Conservation (phyloP, 2,888 invertebrate species). For the Zygaena filipendulae region DNA sequence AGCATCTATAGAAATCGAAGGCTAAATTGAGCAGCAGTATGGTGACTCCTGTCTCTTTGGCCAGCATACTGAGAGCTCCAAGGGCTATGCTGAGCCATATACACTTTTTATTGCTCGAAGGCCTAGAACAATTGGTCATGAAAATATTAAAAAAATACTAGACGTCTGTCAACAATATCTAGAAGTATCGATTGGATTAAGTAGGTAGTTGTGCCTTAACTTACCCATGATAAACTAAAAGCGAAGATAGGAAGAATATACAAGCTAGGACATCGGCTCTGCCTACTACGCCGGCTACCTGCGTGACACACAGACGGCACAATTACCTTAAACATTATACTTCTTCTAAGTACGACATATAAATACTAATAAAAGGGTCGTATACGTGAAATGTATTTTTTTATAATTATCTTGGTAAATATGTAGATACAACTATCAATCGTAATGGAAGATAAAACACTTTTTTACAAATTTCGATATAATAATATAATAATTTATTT, state of each 20-base stretch:
- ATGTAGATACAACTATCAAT: too few relatives aligned
- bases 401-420: too few relatives aligned
- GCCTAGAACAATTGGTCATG: conserved; percentile 37
- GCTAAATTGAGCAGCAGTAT: conserved; percentile 79
- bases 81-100: conserved; percentile 76
- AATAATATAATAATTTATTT: too few relatives aligned
- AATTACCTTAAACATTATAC: conserved; percentile 8
- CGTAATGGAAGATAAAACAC: too few relatives aligned
- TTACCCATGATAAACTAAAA: conserved; percentile 85
- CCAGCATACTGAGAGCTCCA: conserved; percentile 84
- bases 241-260: conserved; percentile 83
- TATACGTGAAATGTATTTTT: too few relatives aligned
- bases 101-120: conserved; percentile 51
- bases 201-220: too few relatives aligned
- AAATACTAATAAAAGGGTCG: too few relatives aligned
- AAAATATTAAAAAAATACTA: conserved; percentile 16
- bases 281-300: conserved; percentile 91
- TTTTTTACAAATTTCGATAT: too few relatives aligned
- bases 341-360: too few relatives aligned
- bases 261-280: conserved; percentile 88
- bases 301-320: conserved; percentile 28
- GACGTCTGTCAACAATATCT: too few relatives aligned
- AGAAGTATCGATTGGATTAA: too few relatives aligned
- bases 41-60: conserved; percentile 89
- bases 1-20: conserved; percentile 83